Conservation (phyloP, 2,797 vertebrate genomes). For the Dermochelys coriacea region DNA sequence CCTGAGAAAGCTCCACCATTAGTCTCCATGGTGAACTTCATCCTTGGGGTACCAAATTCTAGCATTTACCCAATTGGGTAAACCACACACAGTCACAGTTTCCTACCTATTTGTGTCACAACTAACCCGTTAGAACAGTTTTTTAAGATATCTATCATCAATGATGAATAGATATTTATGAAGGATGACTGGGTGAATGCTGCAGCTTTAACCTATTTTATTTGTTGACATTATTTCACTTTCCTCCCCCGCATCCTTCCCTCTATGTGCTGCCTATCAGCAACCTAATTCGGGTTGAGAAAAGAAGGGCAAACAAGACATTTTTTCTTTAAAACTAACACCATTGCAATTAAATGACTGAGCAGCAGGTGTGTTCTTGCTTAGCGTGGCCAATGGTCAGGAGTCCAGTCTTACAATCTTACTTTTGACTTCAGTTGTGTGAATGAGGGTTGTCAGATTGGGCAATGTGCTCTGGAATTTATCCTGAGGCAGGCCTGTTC, state of each 20-base stretch:
- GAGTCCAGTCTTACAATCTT: background rate
- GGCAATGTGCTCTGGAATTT: background rate
- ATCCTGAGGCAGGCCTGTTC: background rate
- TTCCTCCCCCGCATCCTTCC: too few species aligned
- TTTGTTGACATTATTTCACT: background rate
- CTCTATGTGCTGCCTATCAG: background rate
- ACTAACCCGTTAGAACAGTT: background rate
- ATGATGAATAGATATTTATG: background rate
- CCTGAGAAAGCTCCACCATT: background rate
- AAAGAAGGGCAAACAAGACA: background rate
- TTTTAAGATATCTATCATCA: background rate
- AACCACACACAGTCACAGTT: background rate
- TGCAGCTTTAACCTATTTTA: background rate
- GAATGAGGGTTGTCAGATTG: background rate
- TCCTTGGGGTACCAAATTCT: background rate
- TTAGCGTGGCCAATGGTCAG: background rate
- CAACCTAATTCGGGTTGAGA: background rate
- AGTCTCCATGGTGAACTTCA: background rate
- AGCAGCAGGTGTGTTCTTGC: rapidly evolving
- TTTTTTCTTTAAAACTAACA: background rate
- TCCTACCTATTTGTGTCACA: background rate
- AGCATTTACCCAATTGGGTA: background rate
- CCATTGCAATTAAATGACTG: background rate
- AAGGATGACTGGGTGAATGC: background rate
- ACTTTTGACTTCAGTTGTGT: background rate